Percentiles rank a stretch among this genome's conserved stretches.
Conservation (phyloP, 2,113 vertebrate genomes). For the Melanerpes aurifrons region DNA sequence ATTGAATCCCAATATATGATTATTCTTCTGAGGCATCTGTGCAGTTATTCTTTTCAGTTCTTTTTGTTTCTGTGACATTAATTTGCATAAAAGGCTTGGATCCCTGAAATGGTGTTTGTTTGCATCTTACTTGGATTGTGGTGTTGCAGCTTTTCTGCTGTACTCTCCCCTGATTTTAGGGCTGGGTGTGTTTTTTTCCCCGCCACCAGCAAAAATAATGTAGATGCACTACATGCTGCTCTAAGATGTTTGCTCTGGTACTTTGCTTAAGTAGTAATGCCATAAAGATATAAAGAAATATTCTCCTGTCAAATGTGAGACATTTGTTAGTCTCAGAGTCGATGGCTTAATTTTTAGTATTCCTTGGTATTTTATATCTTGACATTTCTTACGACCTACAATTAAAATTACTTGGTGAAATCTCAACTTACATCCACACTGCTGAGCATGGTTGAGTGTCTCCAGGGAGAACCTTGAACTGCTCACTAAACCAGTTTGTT, state of each 20-base stretch:
- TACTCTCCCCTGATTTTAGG: background rate
- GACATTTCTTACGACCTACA: constrained; percentile 51
- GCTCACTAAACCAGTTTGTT: constrained; percentile 54
- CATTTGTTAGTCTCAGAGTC: constrained; percentile 22
- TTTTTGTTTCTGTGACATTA: background rate
- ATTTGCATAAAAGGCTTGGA: background rate
- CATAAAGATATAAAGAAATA: background rate
- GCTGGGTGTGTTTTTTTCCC: too few relatives aligned
- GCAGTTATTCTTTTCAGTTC: background rate
- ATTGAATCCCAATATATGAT: background rate
- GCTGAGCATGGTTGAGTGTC: constrained; percentile 23
- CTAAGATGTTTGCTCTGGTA: background rate
- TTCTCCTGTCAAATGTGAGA: background rate
- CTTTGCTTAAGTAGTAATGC: background rate
- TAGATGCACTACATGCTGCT: background rate
- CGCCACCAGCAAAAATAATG: background rate
- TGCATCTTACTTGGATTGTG: background rate
- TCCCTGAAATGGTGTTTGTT: background rate
- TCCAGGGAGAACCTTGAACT: constrained; percentile 45
- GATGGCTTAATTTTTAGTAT: constrained; percentile 59
- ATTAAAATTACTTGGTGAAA: constrained; percentile 37
- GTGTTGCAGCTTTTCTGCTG: background rate
- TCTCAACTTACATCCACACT: constrained; percentile 46
- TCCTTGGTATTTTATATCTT: constrained; percentile 50
- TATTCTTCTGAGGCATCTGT: background rate